Evolutionary conservation across 2,113 vertebrate species (phyloP).

Genomic region (Lepus americanus): DNA sequence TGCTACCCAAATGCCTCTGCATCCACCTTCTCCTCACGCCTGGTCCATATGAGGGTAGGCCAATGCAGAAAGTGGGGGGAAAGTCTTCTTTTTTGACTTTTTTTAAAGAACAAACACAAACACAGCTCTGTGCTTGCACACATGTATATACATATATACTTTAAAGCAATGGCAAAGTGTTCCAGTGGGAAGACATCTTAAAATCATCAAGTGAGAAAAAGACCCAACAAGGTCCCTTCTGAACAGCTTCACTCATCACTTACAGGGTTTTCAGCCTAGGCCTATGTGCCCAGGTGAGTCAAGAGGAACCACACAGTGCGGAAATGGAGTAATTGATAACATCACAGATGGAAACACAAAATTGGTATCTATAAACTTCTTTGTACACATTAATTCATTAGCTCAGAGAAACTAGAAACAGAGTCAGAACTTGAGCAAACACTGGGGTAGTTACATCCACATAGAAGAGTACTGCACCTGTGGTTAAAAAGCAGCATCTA

Average conservation of each 20-base stretch:
- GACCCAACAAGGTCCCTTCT: background rate
- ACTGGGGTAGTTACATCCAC: constrained; percentile 74
- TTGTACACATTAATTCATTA: constrained; percentile 77
- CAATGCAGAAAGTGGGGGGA: background rate
- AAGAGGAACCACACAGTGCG: constrained; percentile 63
- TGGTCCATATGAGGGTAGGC: background rate
- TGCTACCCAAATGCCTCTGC: background rate
- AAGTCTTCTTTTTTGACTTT: background rate
- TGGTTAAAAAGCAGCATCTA: constrained; percentile 90
- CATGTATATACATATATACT: background rate
- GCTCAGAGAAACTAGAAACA: constrained; percentile 76
- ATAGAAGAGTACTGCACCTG: constrained; percentile 83
- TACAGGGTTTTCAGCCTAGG: background rate
- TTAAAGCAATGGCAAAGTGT: background rate
- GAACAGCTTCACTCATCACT: background rate
- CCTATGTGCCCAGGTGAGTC: constrained; percentile 49
- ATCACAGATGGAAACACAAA: constrained; percentile 63
- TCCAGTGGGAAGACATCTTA: constrained; percentile 50
- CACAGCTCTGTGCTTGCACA: background rate
- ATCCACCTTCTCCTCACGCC: background rate
- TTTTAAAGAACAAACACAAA: constrained; percentile 30
- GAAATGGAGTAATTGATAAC: constrained; percentile 66
- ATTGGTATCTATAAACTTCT: constrained; percentile 71
- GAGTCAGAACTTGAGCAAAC: constrained; percentile 75
- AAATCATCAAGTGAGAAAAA: constrained; percentile 45